Percentiles rank a stretch among this genome's conserved stretches.
Conservation (phyloP, 2,113 vertebrate genomes). For the Lagopus leucura region DNA sequence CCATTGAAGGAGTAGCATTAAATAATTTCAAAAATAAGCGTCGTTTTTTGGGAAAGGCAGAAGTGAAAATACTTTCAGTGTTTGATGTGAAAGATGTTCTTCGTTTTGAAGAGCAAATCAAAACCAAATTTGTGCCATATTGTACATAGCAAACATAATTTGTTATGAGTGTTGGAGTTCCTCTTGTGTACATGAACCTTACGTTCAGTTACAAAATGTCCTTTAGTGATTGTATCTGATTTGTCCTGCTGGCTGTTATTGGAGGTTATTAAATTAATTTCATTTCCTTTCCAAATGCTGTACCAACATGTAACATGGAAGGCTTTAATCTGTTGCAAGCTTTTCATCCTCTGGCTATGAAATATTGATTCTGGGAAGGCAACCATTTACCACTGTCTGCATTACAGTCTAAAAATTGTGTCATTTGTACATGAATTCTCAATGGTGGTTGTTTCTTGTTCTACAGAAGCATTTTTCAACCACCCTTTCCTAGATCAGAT, state of each 20-base stretch:
- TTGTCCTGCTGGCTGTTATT: conserved; percentile 15
- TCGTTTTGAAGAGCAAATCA: background rate
- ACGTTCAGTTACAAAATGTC: background rate
- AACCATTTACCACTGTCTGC: conserved; percentile 18
- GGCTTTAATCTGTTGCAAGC: conserved; percentile 52
- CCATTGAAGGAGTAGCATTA: background rate
- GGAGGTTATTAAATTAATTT: conserved; percentile 29
- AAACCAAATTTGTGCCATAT: background rate
- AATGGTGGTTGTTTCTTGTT: conserved; percentile 24
- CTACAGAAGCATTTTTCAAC: conserved; percentile 90
- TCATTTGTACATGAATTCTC: background rate
- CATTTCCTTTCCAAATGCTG: conserved; percentile 7
- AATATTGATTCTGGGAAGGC: conserved; percentile 19
- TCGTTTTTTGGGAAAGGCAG: background rate
- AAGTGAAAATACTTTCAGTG: background rate
- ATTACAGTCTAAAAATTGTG: background rate
- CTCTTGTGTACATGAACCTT: background rate
- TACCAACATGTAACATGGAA: background rate
- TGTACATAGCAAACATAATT: background rate
- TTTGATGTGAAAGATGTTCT: background rate
- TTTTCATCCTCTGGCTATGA: conserved; percentile 18
- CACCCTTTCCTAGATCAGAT: conserved; percentile 94
- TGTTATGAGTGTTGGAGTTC: background rate
- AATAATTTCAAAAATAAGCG: background rate
- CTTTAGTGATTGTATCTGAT: background rate